A percentile compares a stretch with the other conserved stretches of the same genome.
Evolutionary conservation across 2,888 invertebrate species (phyloP).

Genomic region (Hirtodrosophila alboralis): DNA sequence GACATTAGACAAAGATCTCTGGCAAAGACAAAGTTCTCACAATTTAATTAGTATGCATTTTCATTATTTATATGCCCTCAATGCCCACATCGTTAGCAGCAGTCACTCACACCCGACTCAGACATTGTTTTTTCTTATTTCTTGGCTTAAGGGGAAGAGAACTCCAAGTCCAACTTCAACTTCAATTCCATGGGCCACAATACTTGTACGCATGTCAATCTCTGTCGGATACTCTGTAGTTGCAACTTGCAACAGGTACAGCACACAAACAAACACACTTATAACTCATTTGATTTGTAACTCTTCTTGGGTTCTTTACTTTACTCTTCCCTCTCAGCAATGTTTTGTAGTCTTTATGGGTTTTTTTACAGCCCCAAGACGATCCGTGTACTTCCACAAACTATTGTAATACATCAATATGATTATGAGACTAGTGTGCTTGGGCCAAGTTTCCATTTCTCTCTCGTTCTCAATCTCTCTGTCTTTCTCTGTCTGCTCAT

Average conservation of each 20-base stretch:
- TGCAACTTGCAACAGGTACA: constrained; percentile 37
- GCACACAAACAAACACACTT: constrained; percentile 27
- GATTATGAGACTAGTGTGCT: constrained; percentile 64
- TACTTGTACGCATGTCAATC: constrained; percentile 53
- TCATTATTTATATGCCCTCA: constrained; percentile 67
- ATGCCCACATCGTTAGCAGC: constrained; percentile 56
- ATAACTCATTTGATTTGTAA: constrained; percentile 61
- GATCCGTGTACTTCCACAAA: constrained; percentile 62
- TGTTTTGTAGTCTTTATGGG: constrained; percentile 67
- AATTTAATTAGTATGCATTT: constrained; percentile 74
- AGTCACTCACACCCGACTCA: constrained; percentile 30
- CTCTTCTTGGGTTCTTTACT: constrained; percentile 46
- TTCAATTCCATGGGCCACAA: constrained; percentile 5
- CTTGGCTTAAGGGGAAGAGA: not conserved
- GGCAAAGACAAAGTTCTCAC: constrained; percentile 60
- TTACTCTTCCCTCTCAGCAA: constrained; percentile 31
- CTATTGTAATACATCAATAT: constrained; percentile 79
- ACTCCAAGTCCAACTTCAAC: constrained; percentile 6
- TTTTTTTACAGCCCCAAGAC: constrained; percentile 51
- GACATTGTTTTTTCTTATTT: constrained; percentile 49
- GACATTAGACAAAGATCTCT: constrained; percentile 26
- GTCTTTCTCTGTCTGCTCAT: not conserved
- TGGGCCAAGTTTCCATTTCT: constrained; percentile 30
- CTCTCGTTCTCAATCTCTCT: too few species aligned
- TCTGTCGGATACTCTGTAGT: constrained; percentile 41